Conservation (phyloP, 2,888 invertebrate genomes). For the Chrysopilus asiliformis region DNA sequence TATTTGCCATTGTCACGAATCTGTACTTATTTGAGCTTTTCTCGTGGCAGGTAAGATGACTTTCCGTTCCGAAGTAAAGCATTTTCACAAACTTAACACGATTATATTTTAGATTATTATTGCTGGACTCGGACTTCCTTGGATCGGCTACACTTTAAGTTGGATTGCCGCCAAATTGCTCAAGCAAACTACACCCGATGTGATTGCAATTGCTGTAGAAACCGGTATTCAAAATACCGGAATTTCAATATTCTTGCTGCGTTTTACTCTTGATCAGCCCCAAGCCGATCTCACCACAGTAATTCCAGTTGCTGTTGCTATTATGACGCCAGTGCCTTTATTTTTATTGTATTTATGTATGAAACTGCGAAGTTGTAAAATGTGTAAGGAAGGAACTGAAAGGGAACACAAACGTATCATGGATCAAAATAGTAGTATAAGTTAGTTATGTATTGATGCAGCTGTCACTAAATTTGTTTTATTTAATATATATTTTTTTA, state of each 20-base stretch:
- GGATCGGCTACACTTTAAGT: conserved; percentile 65
- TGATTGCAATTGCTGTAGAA: conserved; percentile 82
- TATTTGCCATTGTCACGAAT: conserved; percentile 82
- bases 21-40: conserved; percentile 78
- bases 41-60: conserved; percentile 60
- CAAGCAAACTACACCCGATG: conserved; percentile 50
- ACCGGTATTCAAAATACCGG: conserved; percentile 91
- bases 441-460: too few species aligned
- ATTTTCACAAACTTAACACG: too few species aligned
- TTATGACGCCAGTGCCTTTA: conserved; percentile 87
- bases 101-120: conserved; percentile 56
- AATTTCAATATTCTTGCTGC: conserved; percentile 74
- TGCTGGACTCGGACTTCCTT: conserved; percentile 68
- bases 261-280: conserved; percentile 70
- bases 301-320: conserved; percentile 78
- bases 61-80: too few species aligned
- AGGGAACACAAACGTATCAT: too few species aligned
- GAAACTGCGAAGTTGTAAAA: conserved; percentile 34
- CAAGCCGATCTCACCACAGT: conserved; percentile 82
- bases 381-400: too few species aligned
- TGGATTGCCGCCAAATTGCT: conserved; percentile 46
- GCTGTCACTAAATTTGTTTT: too few species aligned
- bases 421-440: too few species aligned
- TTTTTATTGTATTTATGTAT: conserved; percentile 43
- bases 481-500: too few species aligned